Base-by-base conservation (phyloP, 2,888 invertebrate genomes). In the Chrysina gloriosa region DNA sequence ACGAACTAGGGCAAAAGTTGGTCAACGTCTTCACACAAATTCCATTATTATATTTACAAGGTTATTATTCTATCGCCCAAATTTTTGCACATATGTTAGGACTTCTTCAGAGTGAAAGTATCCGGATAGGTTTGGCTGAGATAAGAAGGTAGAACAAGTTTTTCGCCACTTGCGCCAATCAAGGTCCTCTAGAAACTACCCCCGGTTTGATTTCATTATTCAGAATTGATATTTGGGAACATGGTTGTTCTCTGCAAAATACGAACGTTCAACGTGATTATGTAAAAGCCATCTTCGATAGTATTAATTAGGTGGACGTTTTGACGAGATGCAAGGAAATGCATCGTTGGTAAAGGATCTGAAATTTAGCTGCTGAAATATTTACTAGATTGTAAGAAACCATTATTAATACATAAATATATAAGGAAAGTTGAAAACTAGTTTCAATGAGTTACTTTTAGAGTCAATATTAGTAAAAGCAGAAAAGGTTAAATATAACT, bases 91-190 rank as follows among this genome's bases (percentile, higher is more conserved):
- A n/a, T n/a, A n/a, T n/a, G n/a, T n/a, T n/a, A n/a, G n/a, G n/a
- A n/a, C n/a, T n/a, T n/a, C n/a, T n/a, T 97, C 1, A 97, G 88
- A 0, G 92, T 99, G 27, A 97, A 98, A 82, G 99, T 99, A 1
- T 98, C 98, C 3, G 99, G 99, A 1, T 99, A 99, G 99, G 98
- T 96, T 39, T 99, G 99, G 99, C 87, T 99, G 0, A 98, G 96
- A 0, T 97, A 90, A 80, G 94, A 95, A 83, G 71, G 74, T 27
- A 90, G 91, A 75, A 88, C 89, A 74, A 87, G 89, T 63, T 90
- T 23, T 47, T 99, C 74, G 90, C 91, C 3, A 91, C 95, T 1
- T 95, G 97, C 81, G 88, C 92, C 66, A 99, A 99, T 84, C 99
- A 99, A 83, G 99, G 98, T 84, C 97, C 97, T 0, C 84, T 98